Base-by-base conservation (phyloP, 2,113 vertebrate genomes). In the Scomber scombrus region DNA sequence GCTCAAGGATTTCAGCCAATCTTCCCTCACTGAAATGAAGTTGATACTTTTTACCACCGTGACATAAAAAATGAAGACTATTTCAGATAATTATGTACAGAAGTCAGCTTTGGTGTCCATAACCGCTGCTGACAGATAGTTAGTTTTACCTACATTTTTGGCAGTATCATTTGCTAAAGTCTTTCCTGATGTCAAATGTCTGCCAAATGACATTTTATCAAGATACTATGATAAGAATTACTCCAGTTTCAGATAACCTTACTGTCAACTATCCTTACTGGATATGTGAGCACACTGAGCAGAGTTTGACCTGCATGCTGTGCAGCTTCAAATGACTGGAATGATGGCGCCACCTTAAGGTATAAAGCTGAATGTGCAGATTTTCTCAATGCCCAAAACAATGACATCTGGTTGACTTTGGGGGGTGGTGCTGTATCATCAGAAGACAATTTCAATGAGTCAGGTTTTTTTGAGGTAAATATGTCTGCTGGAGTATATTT, bases 341-440 rank as follows among this genome's bases (percentile, higher is more conserved):
- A 26, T 0, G 19, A 49, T 70, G 64, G 75, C 75, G 0, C 89
- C 92, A 84, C 66, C 92, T 67, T 23, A 73, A 75, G 88, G 82
- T 4, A 1, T 18, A 67, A 3, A 40, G 13, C 1, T 11, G 34
- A 26, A 85, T 0, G 4, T 51, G 55, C 87, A 82, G 6, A 6
- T 68, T 76, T 55, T 0, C 8, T 13, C 4, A 23, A 8, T 0
- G 4, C 7, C 34, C 7, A 9, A 1, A 66, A 62, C 21, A 66
- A 11, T 75, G 47, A 46, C 56, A 8, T 19, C 18, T 18, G 11
- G 11, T 26, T 71, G 72, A 69, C 57, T 63, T 14, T 74, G 11
- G 56, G 46, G 60, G 75, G 67, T 43, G 54, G 51, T 80, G 68
- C 31, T 63, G 70, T 40, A 50, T 56, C 31, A 60, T 45, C 21